Evolutionary conservation across 2,797 vertebrate genomes (phyloP).

Genomic region (Acanthurus tractus): DNA sequence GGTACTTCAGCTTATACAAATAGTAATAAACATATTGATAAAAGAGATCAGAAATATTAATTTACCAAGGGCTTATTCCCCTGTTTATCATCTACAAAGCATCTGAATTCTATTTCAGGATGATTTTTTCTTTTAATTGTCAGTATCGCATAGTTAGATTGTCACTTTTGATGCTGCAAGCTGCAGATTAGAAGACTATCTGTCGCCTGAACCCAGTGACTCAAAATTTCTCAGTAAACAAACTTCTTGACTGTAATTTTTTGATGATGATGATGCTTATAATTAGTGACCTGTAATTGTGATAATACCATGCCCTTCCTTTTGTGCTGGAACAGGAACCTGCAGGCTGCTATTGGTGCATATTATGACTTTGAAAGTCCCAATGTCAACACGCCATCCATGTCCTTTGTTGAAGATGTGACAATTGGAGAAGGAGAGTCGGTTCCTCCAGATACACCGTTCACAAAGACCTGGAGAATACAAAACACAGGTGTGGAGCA

Average conservation of each 20-base stretch:
- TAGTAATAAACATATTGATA: not conserved
- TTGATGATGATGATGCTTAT: too few species aligned
- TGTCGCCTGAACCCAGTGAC: not conserved
- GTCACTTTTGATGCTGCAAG: not conserved
- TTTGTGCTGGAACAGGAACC: constrained; percentile 87
- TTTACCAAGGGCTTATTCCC: not conserved
- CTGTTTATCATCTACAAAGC: not conserved
- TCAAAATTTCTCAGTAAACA: not conserved
- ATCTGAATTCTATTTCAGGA: not conserved
- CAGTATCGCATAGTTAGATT: not conserved
- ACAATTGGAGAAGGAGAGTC: constrained; percentile 99
- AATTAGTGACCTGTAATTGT: too few species aligned
- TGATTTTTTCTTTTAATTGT: not conserved
- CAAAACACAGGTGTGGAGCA: constrained; percentile 91
- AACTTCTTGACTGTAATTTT: not conserved
- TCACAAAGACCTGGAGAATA: constrained; percentile 99
- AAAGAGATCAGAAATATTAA: not conserved
- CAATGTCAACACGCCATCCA: constrained; percentile 96
- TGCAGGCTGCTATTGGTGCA: constrained; percentile 98
- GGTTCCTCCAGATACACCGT: constrained; percentile 97
- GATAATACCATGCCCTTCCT: constrained; percentile 17
- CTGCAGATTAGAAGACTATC: not conserved
- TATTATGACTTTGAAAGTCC: constrained; percentile 99
- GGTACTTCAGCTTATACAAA: not conserved
- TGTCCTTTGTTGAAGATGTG: constrained; percentile 98